Percentiles rank a stretch among this genome's conserved stretches.
These are phyloP conservation scores for Leptocoma aspasia DNA, from an alignment of 2,113 vertebrate species.

Conservation along the genomic window DNA sequence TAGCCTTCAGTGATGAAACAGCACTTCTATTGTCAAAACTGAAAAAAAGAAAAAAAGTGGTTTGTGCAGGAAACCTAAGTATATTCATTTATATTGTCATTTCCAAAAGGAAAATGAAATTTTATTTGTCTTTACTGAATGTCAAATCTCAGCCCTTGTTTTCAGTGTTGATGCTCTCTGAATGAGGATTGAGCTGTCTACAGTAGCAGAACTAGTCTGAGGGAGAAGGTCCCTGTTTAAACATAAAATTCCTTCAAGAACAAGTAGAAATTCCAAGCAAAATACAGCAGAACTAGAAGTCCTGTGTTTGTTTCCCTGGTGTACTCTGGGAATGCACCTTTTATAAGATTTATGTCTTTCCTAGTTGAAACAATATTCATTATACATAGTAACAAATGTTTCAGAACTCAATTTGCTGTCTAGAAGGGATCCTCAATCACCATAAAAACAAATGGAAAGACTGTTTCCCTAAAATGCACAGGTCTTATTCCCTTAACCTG, in stretches of 20 bases:
- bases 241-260: background rate
- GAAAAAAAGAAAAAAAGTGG: background rate
- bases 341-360: background rate
- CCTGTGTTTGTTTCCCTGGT: background rate
- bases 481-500: background rate
- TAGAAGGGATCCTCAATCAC: background rate
- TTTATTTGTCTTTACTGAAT: background rate
- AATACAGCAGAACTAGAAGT: background rate
- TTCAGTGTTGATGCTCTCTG: background rate
- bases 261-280: background rate
- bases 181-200: background rate
- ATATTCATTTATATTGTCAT: background rate
- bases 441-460: background rate
- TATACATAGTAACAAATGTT: background rate
- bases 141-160: background rate
- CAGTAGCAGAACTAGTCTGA: background rate
- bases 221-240: background rate
- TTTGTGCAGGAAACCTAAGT: background rate
- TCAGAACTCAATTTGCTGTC: conserved; percentile 16
- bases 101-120: background rate
- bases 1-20: background rate
- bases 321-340: background rate
- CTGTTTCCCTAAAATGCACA: background rate
- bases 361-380: background rate
- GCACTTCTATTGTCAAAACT: background rate